phyloP scores from a whole-genome alignment of 2,797 vertebrate genomes.

The Allobates femoralis region DNA sequence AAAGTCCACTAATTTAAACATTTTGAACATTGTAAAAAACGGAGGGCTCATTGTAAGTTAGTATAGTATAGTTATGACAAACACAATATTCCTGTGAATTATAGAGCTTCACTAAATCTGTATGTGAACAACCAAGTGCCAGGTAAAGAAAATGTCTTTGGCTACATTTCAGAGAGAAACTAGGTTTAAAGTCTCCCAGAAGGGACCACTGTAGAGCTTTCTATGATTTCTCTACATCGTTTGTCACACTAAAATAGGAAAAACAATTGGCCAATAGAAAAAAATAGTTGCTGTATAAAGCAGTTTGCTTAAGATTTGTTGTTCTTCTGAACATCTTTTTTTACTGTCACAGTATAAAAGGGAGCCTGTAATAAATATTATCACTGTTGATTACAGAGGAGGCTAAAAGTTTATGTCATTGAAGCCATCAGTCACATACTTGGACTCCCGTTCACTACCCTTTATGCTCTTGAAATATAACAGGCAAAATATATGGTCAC shows the following conservation, averaged over 20 bases:
- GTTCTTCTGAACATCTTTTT: slow-evolving; percentile 5
- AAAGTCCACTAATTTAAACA: neutral
- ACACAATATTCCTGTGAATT: neutral
- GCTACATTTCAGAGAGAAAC: neutral
- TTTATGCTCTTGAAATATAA: slow-evolving; percentile 52
- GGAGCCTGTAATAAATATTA: slow-evolving; percentile 41
- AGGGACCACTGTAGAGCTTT: neutral
- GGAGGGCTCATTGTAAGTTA: neutral
- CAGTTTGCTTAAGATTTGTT: slow-evolving; percentile 38
- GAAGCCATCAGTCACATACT: slow-evolving; percentile 42
- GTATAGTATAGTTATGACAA: neutral
- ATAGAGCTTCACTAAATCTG: neutral
- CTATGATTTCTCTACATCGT: neutral
- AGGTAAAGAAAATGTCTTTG: neutral
- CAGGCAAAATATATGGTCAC: slow-evolving; percentile 41
- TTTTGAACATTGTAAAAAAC: neutral
- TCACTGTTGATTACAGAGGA: slow-evolving; percentile 45
- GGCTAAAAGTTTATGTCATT: slow-evolving; percentile 44
- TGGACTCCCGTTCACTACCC: slow-evolving; percentile 42
- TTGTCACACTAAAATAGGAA: slow-evolving; percentile 27
- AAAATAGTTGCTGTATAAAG: slow-evolving; percentile 46
- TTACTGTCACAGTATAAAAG: slow-evolving; percentile 27
- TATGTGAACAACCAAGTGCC: neutral
- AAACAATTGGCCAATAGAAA: slow-evolving; percentile 26
- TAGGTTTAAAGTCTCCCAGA: neutral